Evolutionary conservation across 2,113 vertebrate species (phyloP).

Genomic region (Mormyrus lacerda): DNA sequence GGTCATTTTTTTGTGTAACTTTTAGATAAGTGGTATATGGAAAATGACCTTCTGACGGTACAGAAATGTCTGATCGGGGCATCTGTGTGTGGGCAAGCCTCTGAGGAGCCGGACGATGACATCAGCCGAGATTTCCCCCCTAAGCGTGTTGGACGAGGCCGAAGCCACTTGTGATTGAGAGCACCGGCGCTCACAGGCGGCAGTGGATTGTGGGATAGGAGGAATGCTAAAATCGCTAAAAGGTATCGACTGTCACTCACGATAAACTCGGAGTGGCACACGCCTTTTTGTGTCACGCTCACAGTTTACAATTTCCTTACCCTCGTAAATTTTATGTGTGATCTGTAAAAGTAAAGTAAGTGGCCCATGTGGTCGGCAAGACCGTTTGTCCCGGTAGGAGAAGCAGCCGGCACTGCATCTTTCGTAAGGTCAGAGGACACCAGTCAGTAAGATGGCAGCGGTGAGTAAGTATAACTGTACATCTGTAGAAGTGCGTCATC

Average conservation of each 20-base stretch:
- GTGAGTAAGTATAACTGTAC: background rate
- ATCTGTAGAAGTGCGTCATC: background rate
- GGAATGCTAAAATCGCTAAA: too few species aligned
- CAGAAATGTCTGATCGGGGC: background rate
- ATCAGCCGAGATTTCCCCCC: background rate
- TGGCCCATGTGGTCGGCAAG: background rate
- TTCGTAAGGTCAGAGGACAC: conserved; percentile 39
- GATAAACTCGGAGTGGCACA: background rate
- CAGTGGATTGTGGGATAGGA: background rate
- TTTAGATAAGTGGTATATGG: background rate
- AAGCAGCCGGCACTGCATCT: conserved; percentile 45
- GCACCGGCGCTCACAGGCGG: background rate
- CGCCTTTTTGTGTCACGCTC: background rate
- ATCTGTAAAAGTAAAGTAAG: background rate
- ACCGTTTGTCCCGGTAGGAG: background rate
- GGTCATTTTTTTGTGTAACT: background rate
- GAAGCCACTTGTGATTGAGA: background rate
- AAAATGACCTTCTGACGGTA: background rate
- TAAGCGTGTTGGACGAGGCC: background rate
- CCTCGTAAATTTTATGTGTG: background rate
- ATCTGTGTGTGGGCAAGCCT: background rate
- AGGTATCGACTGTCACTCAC: background rate
- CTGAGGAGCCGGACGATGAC: background rate
- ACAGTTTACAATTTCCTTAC: background rate
- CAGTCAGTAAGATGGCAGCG: conserved; percentile 37